Conservation (phyloP, 1,140 invertebrate genomes). For the Trichomalopsis sarcophagae region DNA sequence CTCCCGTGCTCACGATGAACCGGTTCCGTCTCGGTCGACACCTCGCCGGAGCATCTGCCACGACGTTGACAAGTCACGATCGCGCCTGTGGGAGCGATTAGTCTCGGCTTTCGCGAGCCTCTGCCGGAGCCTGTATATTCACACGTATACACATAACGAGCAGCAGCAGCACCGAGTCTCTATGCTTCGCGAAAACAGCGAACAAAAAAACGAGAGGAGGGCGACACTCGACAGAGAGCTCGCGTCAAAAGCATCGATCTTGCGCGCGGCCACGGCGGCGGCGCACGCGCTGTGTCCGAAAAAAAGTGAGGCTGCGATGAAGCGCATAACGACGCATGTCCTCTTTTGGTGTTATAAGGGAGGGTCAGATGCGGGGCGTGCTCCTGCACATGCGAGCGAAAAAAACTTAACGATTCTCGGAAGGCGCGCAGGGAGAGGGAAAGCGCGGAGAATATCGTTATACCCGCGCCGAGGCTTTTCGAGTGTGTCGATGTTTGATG, state of each 20-base stretch:
- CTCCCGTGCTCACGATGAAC: not conserved
- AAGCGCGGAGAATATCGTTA: not conserved
- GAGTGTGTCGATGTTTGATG: slow-evolving; percentile 9
- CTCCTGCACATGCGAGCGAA: not conserved
- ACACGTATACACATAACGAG: not conserved
- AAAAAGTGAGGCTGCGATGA: slow-evolving; percentile 1
- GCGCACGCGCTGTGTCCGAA: slow-evolving; percentile 9
- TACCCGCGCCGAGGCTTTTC: not conserved
- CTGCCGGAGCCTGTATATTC: not conserved
- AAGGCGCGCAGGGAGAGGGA: not conserved
- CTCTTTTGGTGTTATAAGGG: slow-evolving; percentile 12
- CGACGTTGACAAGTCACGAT: slow-evolving; percentile 23
- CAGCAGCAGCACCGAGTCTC: not conserved
- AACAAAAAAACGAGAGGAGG: not conserved
- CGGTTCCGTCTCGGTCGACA: not conserved
- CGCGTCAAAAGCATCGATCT: slow-evolving; percentile 51
- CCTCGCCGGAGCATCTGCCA: slow-evolving; percentile 14
- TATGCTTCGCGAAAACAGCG: not conserved
- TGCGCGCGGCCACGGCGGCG: not conserved
- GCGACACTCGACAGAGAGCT: slow-evolving; percentile 30
- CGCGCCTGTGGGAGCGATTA: slow-evolving; percentile 44
- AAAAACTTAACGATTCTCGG: slow-evolving; percentile 38
- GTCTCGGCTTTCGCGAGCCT: not conserved
- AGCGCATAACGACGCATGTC: slow-evolving; percentile 32
- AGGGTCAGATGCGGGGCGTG: slow-evolving; percentile 13